These are phyloP conservation scores for Prunella strophiata DNA, from an alignment of 2,797 vertebrate species.

Conservation along the genomic window DNA sequence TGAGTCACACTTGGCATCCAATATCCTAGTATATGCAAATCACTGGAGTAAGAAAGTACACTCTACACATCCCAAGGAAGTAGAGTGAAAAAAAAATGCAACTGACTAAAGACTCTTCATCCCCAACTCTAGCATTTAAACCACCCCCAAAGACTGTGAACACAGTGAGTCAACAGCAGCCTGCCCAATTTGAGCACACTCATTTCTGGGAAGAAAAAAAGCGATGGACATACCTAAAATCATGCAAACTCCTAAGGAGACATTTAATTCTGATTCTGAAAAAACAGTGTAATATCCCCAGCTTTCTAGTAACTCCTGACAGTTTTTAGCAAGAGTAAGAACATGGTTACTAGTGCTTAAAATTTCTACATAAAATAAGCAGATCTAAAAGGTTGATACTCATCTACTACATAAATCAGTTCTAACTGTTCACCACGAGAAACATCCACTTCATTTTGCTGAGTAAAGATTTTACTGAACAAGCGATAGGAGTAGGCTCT, in stretches of 20 bases:
- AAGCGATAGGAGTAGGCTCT: neutral
- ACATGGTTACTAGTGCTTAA: neutral
- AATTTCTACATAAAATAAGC: neutral
- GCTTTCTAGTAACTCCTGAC: neutral
- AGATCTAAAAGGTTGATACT: neutral
- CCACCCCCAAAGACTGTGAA: neutral
- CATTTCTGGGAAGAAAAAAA: neutral
- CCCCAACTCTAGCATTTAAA: neutral
- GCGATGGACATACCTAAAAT: neutral
- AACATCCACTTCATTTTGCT: neutral
- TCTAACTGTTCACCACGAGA: neutral
- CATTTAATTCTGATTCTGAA: neutral
- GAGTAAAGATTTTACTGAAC: neutral
- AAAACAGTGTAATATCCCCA: neutral
- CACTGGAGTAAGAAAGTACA: neutral
- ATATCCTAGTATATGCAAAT: neutral
- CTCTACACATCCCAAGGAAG: neutral
- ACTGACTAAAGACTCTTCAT: neutral
- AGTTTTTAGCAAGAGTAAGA: neutral
- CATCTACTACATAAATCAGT: neutral
- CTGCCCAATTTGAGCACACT: neutral
- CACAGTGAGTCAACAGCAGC: neutral
- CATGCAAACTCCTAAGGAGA: neutral
- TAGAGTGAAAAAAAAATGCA: neutral
- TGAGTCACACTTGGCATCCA: neutral